phyloP scores from a whole-genome alignment of 2,888 invertebrate genomes.

The Petrolisthes cinctipes region DNA sequence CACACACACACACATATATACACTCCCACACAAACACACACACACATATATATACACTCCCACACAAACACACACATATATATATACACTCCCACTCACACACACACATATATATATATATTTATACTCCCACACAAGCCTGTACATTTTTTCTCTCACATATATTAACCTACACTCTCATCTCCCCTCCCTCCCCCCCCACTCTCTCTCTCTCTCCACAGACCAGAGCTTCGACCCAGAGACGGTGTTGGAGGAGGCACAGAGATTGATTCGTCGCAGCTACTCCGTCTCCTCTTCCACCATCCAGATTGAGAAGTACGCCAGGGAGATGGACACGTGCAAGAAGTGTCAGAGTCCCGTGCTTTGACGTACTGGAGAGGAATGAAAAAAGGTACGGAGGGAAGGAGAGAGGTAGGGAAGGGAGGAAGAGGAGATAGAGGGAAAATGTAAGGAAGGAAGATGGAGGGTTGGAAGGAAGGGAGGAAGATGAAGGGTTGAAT shows the following conservation, averaged over 20 bases:
- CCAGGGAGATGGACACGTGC: slow-evolving; percentile 69
- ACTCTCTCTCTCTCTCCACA: slow-evolving; percentile 66
- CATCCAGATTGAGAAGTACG: slow-evolving; percentile 73
- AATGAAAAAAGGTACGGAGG: neutral
- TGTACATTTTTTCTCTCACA: too few species aligned
- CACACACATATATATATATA: too few species aligned
- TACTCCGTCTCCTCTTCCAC: slow-evolving; percentile 72
- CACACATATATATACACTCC: too few species aligned
- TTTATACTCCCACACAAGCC: too few species aligned
- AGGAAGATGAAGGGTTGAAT: neutral
- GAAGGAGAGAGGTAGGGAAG: neutral
- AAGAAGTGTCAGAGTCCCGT: slow-evolving; percentile 67
- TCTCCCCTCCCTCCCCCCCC: too few species aligned
- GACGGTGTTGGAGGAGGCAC: slow-evolving; percentile 71
- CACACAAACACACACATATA: too few species aligned
- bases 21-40: too few species aligned
- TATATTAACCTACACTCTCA: too few species aligned
- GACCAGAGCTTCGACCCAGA: slow-evolving; percentile 73
- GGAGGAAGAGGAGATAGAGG: neutral
- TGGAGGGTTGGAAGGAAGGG: too few species aligned
- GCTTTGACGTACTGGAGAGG: neutral
- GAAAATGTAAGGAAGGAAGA: neutral
- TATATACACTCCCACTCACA: too few species aligned
- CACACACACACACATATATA: too few species aligned
- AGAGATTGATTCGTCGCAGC: slow-evolving; percentile 70